Percentiles rank a stretch among this genome's conserved stretches.
phyloP scores from a whole-genome alignment of 1,140 invertebrate species.

The Ceratina calcarata region DNA sequence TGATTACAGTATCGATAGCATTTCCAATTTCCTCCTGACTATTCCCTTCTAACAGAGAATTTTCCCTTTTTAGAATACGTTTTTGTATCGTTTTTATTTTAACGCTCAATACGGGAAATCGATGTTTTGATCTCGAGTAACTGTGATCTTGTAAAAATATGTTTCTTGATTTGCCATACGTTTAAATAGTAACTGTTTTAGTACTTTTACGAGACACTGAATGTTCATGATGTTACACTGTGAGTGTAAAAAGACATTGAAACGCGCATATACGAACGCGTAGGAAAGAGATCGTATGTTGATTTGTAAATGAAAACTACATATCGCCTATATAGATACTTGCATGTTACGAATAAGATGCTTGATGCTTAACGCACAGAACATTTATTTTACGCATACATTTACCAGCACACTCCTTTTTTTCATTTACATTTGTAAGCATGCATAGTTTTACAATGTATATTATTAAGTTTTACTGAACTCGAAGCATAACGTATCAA shows the following conservation, averaged over 20 bases:
- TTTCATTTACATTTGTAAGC: slow-evolving; percentile 49
- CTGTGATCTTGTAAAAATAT: slow-evolving; percentile 7
- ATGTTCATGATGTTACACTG: neutral
- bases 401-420: slow-evolving; percentile 47
- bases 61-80: too few species aligned
- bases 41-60: neutral
- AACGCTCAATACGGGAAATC: neutral
- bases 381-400: slow-evolving; percentile 46
- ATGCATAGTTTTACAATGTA: slow-evolving; percentile 51
- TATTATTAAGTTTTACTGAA: slow-evolving; percentile 25
- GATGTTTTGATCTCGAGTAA: neutral
- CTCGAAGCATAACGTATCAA: slow-evolving; percentile 1
- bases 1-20: slow-evolving; percentile 1
- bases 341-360: slow-evolving; percentile 56
- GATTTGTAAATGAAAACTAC: slow-evolving; percentile 29
- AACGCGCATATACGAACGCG: slow-evolving; percentile 9
- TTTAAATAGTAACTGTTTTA: neutral
- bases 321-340: slow-evolving; percentile 45
- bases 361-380: slow-evolving; percentile 64
- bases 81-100: neutral
- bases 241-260: neutral
- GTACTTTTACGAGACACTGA: slow-evolving; percentile 6
- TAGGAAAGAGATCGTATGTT: slow-evolving; percentile 14
- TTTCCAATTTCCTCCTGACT: slow-evolving; percentile 1
- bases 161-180: neutral